Evolutionary conservation across 2,888 invertebrate genomes (phyloP).

Genomic region (Ectemnius continuus): DNA sequence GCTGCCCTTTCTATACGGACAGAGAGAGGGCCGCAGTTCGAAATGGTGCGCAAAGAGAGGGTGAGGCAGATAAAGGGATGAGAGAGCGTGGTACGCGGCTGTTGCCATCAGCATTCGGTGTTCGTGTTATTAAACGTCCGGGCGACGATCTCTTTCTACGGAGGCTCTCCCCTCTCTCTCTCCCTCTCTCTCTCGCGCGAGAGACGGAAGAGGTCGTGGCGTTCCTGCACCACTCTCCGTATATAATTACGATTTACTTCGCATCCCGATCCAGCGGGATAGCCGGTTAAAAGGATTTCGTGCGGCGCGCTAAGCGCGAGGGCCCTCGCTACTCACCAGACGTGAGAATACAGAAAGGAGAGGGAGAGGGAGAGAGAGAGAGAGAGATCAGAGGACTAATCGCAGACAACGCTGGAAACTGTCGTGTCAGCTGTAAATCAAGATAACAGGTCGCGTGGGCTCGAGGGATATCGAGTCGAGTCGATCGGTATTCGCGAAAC

Average conservation of each 20-base stretch:
- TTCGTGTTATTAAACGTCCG: conserved; percentile 62
- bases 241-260: conserved; percentile 61
- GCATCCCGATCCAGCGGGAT: conserved; percentile 53
- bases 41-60: too few relatives aligned
- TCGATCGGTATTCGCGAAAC: conserved; percentile 2
- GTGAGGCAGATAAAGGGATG: not conserved
- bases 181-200: conserved; percentile 41
- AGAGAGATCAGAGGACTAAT: not conserved
- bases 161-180: conserved; percentile 22
- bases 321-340: not conserved
- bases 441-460: conserved; percentile 9
- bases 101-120: conserved; percentile 57
- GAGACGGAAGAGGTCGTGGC: conserved; percentile 16
- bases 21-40: too few relatives aligned
- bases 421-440: conserved; percentile 9
- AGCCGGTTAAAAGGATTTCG: conserved; percentile 51
- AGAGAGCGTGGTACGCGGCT: not conserved
- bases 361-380: too few relatives aligned
- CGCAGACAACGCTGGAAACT: conserved; percentile 2
- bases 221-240: conserved; percentile 52
- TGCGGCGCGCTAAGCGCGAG: conserved; percentile 41
- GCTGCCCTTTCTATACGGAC: conserved; percentile 6
- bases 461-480: not conserved
- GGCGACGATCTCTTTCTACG: conserved; percentile 57
- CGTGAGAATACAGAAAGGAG: conserved; percentile 1